Evolutionary conservation across 2,113 vertebrate species (phyloP).

Genomic region (Xiphophorus maculatus): DNA sequence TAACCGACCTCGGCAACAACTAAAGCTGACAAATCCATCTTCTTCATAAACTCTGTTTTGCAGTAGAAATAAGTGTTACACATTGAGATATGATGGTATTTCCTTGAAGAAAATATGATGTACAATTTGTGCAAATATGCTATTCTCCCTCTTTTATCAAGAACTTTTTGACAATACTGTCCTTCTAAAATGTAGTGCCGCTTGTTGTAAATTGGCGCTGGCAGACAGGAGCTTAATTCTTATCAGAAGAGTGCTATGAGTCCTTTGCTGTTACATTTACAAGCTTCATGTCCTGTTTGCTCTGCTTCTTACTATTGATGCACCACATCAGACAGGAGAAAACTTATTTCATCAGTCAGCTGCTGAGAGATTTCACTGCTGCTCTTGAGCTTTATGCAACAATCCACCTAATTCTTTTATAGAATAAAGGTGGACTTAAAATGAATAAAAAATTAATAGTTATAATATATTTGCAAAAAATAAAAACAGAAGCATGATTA

Average conservation of each 20-base stretch:
- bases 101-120: conserved; percentile 2
- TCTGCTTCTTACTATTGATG: conserved; percentile 5
- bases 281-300: not conserved
- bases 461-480: conserved; percentile 2
- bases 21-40: conserved; percentile 39
- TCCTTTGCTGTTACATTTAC: conserved; percentile 14
- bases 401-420: not conserved
- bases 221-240: conserved; percentile 23
- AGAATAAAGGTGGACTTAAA: conserved; percentile 3
- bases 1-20: conserved; percentile 44
- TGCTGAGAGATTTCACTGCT: conserved; percentile 8
- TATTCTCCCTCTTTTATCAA: not conserved
- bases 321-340: conserved; percentile 24
- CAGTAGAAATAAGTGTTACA: conserved; percentile 17
- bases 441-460: not conserved
- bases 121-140: conserved; percentile 4
- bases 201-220: conserved; percentile 1
- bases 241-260: conserved; percentile 25
- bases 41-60: conserved; percentile 15
- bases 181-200: conserved; percentile 9
- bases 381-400: conserved; percentile 1
- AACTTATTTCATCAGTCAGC: conserved; percentile 4
- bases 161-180: not conserved
- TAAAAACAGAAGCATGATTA: not conserved
- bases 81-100: conserved; percentile 23